phyloP scores from a whole-genome alignment of 37 sponge, comb jelly and placozoan species.

The Chondrilla cf. caribensis region DNA sequence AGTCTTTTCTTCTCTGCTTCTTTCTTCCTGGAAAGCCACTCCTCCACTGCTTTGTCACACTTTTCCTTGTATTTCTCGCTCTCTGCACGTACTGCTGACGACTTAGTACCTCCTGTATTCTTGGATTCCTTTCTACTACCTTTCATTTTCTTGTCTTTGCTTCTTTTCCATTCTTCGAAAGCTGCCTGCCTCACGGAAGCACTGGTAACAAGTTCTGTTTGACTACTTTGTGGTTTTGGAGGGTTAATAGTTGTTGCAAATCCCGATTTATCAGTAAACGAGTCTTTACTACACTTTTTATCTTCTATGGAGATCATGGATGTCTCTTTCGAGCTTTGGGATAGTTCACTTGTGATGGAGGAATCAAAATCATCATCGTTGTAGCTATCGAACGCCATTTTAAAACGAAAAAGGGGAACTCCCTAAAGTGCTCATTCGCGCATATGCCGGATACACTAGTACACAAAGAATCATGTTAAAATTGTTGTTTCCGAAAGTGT shows the following conservation, averaged over 20 bases:
- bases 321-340: background rate
- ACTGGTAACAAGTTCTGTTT: background rate
- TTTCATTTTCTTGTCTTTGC: background rate
- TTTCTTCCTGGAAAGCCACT: conserved; percentile 4
- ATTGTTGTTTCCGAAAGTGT: too few relatives aligned
- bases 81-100: too few relatives aligned
- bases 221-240: too few relatives aligned
- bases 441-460: conserved; percentile 7
- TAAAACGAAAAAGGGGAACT: background rate
- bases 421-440: background rate
- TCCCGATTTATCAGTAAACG: background rate
- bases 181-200: background rate
- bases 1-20: background rate
- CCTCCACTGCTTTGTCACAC: conserved; percentile 6
- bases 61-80: conserved; percentile 1
- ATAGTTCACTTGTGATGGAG: background rate
- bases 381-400: conserved; percentile 9
- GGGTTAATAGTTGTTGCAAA: too few relatives aligned
- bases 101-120: background rate
- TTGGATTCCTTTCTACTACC: background rate
- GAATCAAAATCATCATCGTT: conserved; percentile 11
- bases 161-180: conserved; percentile 1
- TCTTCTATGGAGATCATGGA: background rate
- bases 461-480: background rate
- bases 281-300: background rate